These are phyloP conservation scores for Gila robusta DNA, from an alignment of 2,797 vertebrate genomes.

Conservation along the genomic window DNA sequence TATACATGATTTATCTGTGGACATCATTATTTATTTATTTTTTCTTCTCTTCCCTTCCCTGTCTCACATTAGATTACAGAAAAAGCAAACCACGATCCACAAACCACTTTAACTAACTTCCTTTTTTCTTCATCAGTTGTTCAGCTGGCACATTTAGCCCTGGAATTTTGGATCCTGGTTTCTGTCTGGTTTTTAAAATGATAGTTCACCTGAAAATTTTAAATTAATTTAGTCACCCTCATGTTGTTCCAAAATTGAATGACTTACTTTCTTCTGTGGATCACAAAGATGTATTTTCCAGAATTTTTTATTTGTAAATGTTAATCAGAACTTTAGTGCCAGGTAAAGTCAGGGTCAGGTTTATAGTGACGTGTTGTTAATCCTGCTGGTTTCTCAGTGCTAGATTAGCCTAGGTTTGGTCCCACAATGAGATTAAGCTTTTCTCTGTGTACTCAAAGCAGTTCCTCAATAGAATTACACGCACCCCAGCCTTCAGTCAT, in stretches of 20 bases:
- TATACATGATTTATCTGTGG: background rate
- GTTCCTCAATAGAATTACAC: conserved; percentile 30
- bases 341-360: conserved; percentile 1
- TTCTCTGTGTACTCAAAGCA: conserved; percentile 8
- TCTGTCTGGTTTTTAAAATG: background rate
- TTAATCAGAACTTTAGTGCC: conserved; percentile 1
- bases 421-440: conserved; percentile 19
- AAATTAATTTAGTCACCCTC: background rate
- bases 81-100: background rate
- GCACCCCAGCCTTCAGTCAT: conserved; percentile 23
- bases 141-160: background rate
- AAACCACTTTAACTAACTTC: background rate
- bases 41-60: background rate
- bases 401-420: conserved; percentile 27
- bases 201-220: background rate
- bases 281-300: background rate
- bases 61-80: background rate
- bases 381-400: conserved; percentile 21
- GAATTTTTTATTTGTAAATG: background rate
- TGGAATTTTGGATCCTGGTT: background rate
- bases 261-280: background rate
- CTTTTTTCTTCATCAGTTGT: background rate
- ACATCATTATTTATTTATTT: background rate
- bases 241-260: background rate
- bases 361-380: conserved; percentile 30